These are phyloP conservation scores for Tenualosa thibaudeaui DNA, from an alignment of 2,797 vertebrate species.

Conservation along the genomic window DNA sequence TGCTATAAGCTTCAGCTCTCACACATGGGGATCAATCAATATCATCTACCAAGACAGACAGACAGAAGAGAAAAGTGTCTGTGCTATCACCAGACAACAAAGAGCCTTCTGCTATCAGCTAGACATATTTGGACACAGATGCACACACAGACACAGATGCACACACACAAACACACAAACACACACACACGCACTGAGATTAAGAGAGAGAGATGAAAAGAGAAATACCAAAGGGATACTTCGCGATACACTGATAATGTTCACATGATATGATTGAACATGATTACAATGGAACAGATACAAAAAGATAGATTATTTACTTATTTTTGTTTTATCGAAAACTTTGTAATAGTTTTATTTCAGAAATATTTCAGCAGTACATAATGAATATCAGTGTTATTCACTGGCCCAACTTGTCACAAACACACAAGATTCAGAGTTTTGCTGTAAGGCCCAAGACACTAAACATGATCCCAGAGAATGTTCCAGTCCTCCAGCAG, in stretches of 20 bases:
- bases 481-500: background rate
- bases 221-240: background rate
- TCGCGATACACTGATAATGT: background rate
- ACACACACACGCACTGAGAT: background rate
- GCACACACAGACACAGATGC: background rate
- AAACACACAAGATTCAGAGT: background rate
- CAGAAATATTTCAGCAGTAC: background rate
- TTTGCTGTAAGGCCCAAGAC: background rate
- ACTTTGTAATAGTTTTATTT: background rate
- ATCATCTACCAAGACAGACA: conserved; percentile 43
- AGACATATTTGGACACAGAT: conserved; percentile 2
- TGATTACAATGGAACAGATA: background rate
- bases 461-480: background rate
- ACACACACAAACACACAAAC: background rate
- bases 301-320: background rate
- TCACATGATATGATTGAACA: too few relatives aligned
- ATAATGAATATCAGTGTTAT: background rate
- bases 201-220: background rate
- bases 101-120: conserved; percentile 29
- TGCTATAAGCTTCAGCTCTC: conserved; percentile 43
- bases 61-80: conserved; percentile 40
- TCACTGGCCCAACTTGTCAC: background rate
- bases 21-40: conserved; percentile 49
- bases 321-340: too few relatives aligned
- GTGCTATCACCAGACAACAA: conserved; percentile 36